Evolutionary conservation across 2,113 vertebrate species (phyloP), one percentile per base, ranked within the genome.

Genomic region (Phoxinus phoxinus): DNA sequence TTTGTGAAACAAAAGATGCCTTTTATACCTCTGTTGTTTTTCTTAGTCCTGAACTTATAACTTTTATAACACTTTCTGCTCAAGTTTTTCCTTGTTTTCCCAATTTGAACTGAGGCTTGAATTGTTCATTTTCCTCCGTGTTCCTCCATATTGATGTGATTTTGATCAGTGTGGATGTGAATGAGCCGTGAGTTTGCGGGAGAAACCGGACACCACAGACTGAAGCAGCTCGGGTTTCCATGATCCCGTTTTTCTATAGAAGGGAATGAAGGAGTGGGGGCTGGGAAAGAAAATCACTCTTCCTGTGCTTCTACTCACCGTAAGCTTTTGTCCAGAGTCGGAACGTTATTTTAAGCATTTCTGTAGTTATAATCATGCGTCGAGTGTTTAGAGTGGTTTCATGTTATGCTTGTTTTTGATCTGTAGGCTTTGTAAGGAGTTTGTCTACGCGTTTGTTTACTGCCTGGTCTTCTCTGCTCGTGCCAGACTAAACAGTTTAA

Each of bases 151-250:
- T 8, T 21, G 67, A 23, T 46, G 71, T 46, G 41, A 74, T 74
- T 44, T 44, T 46, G 23, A 41, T 44, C 4, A 63, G 48, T 23
- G 25, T 9, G 25, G 58, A 23, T 53, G 53, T 73, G 85, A 88
- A 90, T 85, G 85, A 84, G 74, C 82, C 27, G 74, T 4, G 23
- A 58, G 58, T 56, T 53, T 59, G 85, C 67, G 23, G 75, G 80
- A 46, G 91, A 91, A 87, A 93, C 91, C 88, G 90, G 91, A 93
- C 89, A 92, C 92, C 83, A 48, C 21, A 1, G 48, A 71, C n/a
- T 1, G 81, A 77, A 51, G 76, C 85, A 59, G 75, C 85, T 91
- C 88, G 78, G 89, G 89, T 93, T 91, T 89, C 89, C 83, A 74
- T 89, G 90, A 88, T 91, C 88, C 82, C 86, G 87, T 71, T 78